Evolutionary conservation across 2,113 vertebrate species (phyloP), one percentile per base, ranked within the genome.

Genomic region (Nymphicus hollandicus): DNA sequence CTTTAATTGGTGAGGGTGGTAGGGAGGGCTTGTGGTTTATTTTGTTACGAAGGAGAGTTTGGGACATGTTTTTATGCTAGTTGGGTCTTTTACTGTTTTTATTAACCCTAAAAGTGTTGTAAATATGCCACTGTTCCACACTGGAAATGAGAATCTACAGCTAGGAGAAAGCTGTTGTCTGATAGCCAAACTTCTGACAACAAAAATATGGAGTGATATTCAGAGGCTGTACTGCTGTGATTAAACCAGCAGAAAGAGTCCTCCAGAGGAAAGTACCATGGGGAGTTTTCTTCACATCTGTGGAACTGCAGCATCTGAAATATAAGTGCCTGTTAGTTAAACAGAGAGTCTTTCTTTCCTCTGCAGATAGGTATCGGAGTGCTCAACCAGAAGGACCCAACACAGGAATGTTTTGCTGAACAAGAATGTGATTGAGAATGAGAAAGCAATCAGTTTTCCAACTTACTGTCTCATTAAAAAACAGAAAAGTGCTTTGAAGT

Each of bases 211-310:
- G 82, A 94, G 93, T 50, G 69, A 85, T 88, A 61, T 79, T 88
- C 79, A 72, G 91, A 83, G 96, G 72, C 72, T 88, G 72, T 33
- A 20, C 47, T 81, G 83, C 81, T 0, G 1, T 9, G 10, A 66
- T 86, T 88, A 77, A 92, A 81, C 49, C 88, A 86, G 83, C 86
- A 95, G 80, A 86, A 96, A 82, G 79, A 86, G 72, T 84, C 61
- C 69, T 89, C 84, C 68, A 77, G 78, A 88, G 92, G 61, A 84
- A 86, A 86, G 74, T 91, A 72, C 92, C 58, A 44, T 2, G 0
- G 87, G 81, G 89, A 94, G 65, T 80, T 93, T 83, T 88, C 89
- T 81, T 95, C 91, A 91, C 93, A 93, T 89, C 83, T 91, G 91
- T 93, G 91, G 66, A 87, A 20, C 64, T 81, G 73, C 49, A 81